phyloP scores from a whole-genome alignment of 2,888 invertebrate genomes.

The Scaptomyza tumidula region DNA sequence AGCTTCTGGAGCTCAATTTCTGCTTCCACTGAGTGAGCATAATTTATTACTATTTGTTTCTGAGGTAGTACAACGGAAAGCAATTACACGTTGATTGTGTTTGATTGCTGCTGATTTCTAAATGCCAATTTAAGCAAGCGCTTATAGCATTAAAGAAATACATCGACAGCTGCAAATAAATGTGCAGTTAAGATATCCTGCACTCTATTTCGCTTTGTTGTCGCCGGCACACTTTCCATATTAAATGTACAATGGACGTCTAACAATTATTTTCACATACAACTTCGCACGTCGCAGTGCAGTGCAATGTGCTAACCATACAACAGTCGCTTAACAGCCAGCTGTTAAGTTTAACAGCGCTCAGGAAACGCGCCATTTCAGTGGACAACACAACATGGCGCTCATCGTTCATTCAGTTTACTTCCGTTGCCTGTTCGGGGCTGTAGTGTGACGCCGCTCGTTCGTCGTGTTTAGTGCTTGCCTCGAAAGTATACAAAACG shows the following conservation, averaged over 20 bases:
- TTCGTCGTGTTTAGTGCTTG: neutral
- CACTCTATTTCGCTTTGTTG: conserved; percentile 38
- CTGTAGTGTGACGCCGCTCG: conserved; percentile 11
- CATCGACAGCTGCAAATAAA: conserved; percentile 18
- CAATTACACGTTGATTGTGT: conserved; percentile 11
- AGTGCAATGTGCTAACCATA: neutral
- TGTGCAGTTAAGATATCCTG: conserved; percentile 24
- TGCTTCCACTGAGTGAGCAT: conserved; percentile 5
- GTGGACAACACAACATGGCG: conserved; percentile 15
- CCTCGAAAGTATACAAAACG: neutral
- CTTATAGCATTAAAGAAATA: neutral
- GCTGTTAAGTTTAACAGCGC: conserved; percentile 44
- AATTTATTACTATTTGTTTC: conserved; percentile 52
- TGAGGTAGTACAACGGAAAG: conserved; percentile 20
- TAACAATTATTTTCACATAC: conserved; percentile 8
- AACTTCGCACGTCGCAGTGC: conserved; percentile 3
- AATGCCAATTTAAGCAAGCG: neutral
- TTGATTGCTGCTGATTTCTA: conserved; percentile 24
- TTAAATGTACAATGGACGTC: conserved; percentile 34
- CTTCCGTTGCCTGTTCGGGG: conserved; percentile 31
- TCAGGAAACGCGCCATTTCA: conserved; percentile 26
- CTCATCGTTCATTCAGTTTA: conserved; percentile 35
- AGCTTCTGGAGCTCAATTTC: neutral
- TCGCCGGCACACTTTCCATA: conserved; percentile 38
- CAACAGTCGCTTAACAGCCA: conserved; percentile 32